phyloP scores from a whole-genome alignment of 2,113 vertebrate genomes.

The Sinocyclocheilus anophthalmus region DNA sequence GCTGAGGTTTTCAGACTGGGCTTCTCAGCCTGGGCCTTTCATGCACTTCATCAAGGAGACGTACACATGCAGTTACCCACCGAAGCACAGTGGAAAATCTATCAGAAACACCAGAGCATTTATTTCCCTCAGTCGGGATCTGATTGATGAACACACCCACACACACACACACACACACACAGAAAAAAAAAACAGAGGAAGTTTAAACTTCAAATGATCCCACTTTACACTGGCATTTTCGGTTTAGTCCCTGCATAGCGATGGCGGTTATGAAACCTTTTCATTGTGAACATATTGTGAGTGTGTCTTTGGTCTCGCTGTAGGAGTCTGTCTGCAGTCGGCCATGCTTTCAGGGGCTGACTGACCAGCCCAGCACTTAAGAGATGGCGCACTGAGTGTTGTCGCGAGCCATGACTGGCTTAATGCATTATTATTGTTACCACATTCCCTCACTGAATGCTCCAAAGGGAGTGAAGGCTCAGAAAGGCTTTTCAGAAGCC shows the following conservation, averaged over 20 bases:
- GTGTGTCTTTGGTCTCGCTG: constrained; percentile 56
- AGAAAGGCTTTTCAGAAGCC: constrained; percentile 70
- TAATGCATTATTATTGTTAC: constrained; percentile 81
- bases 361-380: constrained; percentile 74
- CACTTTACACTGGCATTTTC: constrained; percentile 45
- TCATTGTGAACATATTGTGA: constrained; percentile 35
- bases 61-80: background rate
- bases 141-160: constrained; percentile 48
- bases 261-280: constrained; percentile 48
- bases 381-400: constrained; percentile 73
- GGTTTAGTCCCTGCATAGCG: constrained; percentile 26
- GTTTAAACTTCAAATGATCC: constrained; percentile 38
- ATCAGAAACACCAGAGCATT: constrained; percentile 35
- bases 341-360: constrained; percentile 72
- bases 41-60: background rate
- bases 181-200: constrained; percentile 12
- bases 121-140: constrained; percentile 30
- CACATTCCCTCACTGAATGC: constrained; percentile 71
- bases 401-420: constrained; percentile 70
- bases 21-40: constrained; percentile 38
- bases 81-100: constrained; percentile 17
- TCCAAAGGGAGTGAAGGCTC: constrained; percentile 57
- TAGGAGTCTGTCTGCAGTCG: constrained; percentile 64
- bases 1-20: constrained; percentile 36
- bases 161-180: constrained; percentile 49